Base-by-base conservation (phyloP, 2,113 vertebrate species). In the Podiceps cristatus region DNA sequence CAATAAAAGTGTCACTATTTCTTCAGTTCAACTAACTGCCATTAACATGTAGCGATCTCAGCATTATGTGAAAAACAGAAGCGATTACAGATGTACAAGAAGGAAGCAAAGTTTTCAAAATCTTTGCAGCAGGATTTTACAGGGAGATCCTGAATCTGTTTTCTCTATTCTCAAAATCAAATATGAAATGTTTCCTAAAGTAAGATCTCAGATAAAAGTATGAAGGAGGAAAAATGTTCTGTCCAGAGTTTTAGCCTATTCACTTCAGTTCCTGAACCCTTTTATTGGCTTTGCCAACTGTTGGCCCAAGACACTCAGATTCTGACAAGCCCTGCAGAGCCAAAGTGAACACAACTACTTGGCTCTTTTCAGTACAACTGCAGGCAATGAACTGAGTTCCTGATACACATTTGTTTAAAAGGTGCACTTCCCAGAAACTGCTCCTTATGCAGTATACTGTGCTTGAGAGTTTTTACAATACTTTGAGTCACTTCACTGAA, bases 191-290 rank as follows among this genome's bases (percentile, higher is more conserved):
- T 37, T 81, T 87, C n/a, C 33, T 45, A 37, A 18, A 85, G 44
- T 52, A 92, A 77, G 8, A 74, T 27, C 89, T 78, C 29, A 88
- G 25, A 67, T 18, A 44, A 62, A 86, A 55, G 6, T 11, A n/a
- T 47, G 23, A 89, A n/a, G 18, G 78, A 37, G 14, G 11, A 35
- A 69, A 73, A 59, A 24, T 13, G 4, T 44, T 71, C 67, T 40
- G 12, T 49, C 18, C 31, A 29, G 29, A 50, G 18, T 28, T 53
- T 42, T 23, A 47, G 27, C 50, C 37, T 59, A 58, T 69, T 74
- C 28, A 10, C 22, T 52, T 71, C 17, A 53, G 49, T n/a, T 63
- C 37, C 78, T 1, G 0, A n/a, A 74, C 13, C 0, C 1, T 24
- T 44, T 59, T 35, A 60, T 14, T 53, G 47, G 50, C 40, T 59